Evolutionary conservation across 1,140 invertebrate genomes (phyloP), one percentile per base, ranked within the genome.

Genomic region (Homalodisca vitripennis): DNA sequence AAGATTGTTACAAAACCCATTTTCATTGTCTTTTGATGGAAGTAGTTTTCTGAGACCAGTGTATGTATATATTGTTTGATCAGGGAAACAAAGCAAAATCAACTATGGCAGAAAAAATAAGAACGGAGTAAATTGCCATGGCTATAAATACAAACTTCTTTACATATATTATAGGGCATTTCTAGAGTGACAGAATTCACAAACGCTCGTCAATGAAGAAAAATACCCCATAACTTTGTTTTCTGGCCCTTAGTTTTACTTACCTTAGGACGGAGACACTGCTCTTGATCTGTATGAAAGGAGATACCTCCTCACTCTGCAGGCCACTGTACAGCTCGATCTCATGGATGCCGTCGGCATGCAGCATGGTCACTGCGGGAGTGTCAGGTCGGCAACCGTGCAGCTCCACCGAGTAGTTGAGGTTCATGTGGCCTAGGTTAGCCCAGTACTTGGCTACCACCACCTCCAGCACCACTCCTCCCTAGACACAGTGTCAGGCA

Each of bases 391-490:
- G 84, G 32, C 95, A 83, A n/a, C 95, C 94, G 79, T 89, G 88
- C 78, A 98, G 95, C 71, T 87, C 85, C 48, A 98, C 80, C 17
- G 79, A 85, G 78, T 94, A 95, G 76, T 91, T 86, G 12, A 96
- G 77, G 34, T 79, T 81, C 20, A 90, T 84, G 53, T 92, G 88
- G 1, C 92, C 93, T 20, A 92, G 81, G 81, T 90, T 93, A 1
- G 94, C 92, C 96, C 96, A 99, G 85, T 94, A 97, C 81, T 97
- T 97, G 1, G 93, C 93, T 62, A 98, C 83, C 65, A 89, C 93
- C 26, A 98, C 77, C 82, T 98, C 96, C 27, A 98, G 75, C 26
- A 94, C 90, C 48, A 87, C 76, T 70, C 87, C 88, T 71, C 88
- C 89, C 86, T 90, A 75, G 22, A 79, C 79, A 72, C 57, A 53